Evolutionary conservation across 2,113 vertebrate species (phyloP), one percentile per base, ranked within the genome.

Genomic region (Nothoprocta perdicaria): DNA sequence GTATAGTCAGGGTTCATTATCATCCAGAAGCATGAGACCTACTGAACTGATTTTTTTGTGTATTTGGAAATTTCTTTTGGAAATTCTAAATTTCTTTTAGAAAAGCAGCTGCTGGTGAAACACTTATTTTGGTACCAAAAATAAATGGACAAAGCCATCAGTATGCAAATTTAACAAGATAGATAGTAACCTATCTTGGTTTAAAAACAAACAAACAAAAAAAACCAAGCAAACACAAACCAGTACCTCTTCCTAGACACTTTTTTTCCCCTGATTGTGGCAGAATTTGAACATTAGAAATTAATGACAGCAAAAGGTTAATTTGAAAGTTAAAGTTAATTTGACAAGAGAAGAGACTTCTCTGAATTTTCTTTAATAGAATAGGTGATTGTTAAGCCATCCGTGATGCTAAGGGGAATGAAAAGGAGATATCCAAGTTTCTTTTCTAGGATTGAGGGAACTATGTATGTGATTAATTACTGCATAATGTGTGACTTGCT

Each of bases 21-120:
- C 40, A 89, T 31, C 24, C 35, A 61, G 23, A 68, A 17, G 9
- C n/a, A 8, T 26, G 13, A 33, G 73, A 74, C 60, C 45, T 50
- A 27, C 40, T 46, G 60, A 71, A 21, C 31, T 29, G 22, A 57
- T 52, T 72, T 48, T 48, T 66, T 69, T 63, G n/a, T 45, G 41
- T 72, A 31, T 65, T 84, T 19, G 3, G 41, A 79, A 55, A 3
- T 66, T 71, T 27, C 45, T 88, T 83, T 71, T 35, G 50, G 79
- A 80, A 90, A 71, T n/a, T n/a, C n/a, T n/a, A n/a, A 55, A 3
- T 66, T 71, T 27, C 45, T 88, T 83, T 71, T 35, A 55, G 79
- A 80, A 90, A 71, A 88, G 52, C 57, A 78, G 88, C 68, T 92
- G 69, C 62, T 72, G 9, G 71, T 67, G 62, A 61, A 78, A 73